Conservation (phyloP, 1,140 invertebrate genomes). For the Acromyrmex echinatior region DNA sequence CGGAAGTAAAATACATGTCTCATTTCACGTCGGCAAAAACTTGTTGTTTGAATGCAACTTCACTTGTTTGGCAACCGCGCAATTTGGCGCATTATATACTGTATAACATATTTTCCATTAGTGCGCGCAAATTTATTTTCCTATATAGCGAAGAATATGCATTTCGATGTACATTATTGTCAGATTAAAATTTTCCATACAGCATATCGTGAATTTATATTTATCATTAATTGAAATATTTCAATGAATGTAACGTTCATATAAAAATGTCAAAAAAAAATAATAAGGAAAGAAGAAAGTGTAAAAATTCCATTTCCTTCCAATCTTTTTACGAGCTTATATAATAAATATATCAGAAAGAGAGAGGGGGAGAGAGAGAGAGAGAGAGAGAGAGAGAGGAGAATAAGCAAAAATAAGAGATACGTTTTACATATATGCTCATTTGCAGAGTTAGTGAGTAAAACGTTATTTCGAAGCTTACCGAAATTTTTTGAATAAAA, state of each 20-base stretch:
- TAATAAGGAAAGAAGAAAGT: not conserved
- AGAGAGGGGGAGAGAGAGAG: too few relatives aligned
- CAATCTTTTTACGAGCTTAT: not conserved
- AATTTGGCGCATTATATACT: constrained; percentile 44
- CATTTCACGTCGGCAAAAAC: constrained; percentile 22
- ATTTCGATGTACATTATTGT: not conserved
- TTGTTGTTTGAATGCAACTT: constrained; percentile 62
- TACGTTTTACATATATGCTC: constrained; percentile 8
- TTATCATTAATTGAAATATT: not conserved
- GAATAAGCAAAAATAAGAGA: not conserved
- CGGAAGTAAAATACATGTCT: constrained; percentile 53
- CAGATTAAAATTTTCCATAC: not conserved
- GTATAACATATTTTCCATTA: constrained; percentile 38
- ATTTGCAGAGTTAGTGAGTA: constrained; percentile 14
- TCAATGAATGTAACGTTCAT: not conserved
- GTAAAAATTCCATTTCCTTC: not conserved
- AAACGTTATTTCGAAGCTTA: constrained; percentile 8
- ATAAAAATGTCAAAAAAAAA: not conserved
- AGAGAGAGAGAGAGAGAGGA: not conserved
- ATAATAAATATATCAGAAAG: not conserved
- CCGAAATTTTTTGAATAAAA: constrained; percentile 28
- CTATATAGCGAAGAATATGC: not conserved
- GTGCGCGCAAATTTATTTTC: constrained; percentile 10
- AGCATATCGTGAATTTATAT: constrained; percentile 7
- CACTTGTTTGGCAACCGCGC: constrained; percentile 61